These are phyloP conservation scores for Pionites leucogaster DNA, from an alignment of 2,113 vertebrate species.

Conservation along the genomic window DNA sequence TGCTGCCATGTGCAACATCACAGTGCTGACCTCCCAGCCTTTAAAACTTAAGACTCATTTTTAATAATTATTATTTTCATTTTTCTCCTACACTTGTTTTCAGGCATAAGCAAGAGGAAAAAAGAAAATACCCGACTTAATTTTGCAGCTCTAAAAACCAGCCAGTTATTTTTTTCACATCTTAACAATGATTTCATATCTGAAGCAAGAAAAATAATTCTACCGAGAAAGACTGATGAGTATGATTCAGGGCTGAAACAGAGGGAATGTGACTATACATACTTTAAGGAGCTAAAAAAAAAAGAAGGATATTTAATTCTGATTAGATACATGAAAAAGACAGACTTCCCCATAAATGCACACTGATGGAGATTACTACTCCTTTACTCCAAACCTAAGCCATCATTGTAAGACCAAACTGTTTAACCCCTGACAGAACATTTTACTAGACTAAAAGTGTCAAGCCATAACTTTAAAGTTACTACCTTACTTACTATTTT, in stretches of 20 bases:
- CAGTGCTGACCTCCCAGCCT: slow-evolving; percentile 39
- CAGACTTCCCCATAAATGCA: neutral
- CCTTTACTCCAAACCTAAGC: neutral
- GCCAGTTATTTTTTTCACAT: neutral
- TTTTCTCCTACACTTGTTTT: slow-evolving; percentile 39
- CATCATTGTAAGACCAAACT: neutral
- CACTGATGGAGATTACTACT: neutral
- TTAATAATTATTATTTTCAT: slow-evolving; percentile 56
- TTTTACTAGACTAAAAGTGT: neutral
- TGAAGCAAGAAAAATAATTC: neutral
- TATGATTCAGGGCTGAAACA: neutral
- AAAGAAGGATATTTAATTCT: neutral
- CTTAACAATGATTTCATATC: neutral
- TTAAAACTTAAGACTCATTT: slow-evolving; percentile 51
- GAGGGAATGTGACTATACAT: neutral
- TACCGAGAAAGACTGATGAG: neutral
- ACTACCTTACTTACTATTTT: neutral
- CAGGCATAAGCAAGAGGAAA: slow-evolving; percentile 30
- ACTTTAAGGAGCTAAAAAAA: neutral
- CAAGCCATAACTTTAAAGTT: neutral
- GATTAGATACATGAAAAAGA: neutral
- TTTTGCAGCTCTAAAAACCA: neutral
- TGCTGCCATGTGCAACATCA: slow-evolving; percentile 18
- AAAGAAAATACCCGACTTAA: slow-evolving; percentile 12
- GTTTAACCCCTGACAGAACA: neutral